A percentile compares a stretch with the other conserved stretches of the same genome.
phyloP scores from a whole-genome alignment of 2,113 vertebrate species.

The Catharus minimus region DNA sequence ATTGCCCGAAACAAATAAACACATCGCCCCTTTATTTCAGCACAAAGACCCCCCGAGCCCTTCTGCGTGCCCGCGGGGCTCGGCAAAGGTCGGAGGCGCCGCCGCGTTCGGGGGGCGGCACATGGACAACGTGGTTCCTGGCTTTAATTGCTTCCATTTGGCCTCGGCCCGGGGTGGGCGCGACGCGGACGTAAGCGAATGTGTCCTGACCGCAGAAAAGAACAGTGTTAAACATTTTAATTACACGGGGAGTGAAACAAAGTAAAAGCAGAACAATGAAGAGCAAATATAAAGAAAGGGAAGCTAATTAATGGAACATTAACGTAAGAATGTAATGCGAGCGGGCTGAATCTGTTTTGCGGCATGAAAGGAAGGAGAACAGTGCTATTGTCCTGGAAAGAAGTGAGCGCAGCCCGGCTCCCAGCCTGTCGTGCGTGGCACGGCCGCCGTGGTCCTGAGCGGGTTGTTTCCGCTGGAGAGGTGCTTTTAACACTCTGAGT shows the following conservation, averaged over 20 bases:
- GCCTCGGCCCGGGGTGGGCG: constrained; percentile 29
- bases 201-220: constrained; percentile 36
- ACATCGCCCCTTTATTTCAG: not conserved
- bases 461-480: not conserved
- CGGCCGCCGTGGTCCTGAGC: not conserved
- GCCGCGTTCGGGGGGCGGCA: not conserved
- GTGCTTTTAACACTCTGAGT: not conserved
- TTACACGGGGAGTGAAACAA: constrained; percentile 55
- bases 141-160: constrained; percentile 67
- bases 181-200: constrained; percentile 10
- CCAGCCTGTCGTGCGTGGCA: rapidly evolving
- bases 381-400: constrained; percentile 9
- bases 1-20: rapidly evolving
- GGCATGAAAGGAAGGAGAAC: not conserved
- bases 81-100: not conserved
- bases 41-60: not conserved
- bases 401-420: not conserved
- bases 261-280: constrained; percentile 69
- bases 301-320: constrained; percentile 57
- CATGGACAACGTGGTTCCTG: not conserved
- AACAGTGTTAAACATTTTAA: constrained; percentile 46
- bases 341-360: constrained; percentile 37
- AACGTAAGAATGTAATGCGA: constrained; percentile 53
- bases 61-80: not conserved
- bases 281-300: constrained; percentile 40